Conservation (phyloP, 2,113 vertebrate species). For the Tragelaphus buxtoni region DNA sequence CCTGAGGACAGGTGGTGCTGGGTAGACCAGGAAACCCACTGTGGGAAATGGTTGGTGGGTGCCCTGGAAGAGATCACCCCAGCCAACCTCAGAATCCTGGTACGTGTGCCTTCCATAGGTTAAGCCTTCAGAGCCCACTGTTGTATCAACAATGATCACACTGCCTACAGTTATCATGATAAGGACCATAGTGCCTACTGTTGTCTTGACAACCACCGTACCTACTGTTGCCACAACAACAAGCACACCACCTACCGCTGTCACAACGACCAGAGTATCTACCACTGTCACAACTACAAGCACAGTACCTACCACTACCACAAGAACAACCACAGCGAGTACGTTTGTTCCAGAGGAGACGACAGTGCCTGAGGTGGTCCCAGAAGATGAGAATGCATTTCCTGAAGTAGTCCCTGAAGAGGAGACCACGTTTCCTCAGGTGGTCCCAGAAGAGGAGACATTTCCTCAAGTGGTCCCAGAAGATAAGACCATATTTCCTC, state of each 20-base stretch:
- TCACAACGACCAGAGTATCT: too few relatives aligned
- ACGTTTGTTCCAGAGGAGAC: background rate
- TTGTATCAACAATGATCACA: background rate
- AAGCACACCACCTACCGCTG: background rate
- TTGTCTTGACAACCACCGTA: background rate
- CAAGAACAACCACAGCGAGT: fast-evolving
- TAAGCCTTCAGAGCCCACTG: background rate
- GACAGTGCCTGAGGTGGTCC: background rate
- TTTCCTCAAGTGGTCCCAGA: background rate
- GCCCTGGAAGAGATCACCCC: background rate
- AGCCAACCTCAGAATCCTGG: background rate
- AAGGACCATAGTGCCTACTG: background rate
- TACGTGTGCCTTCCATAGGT: background rate
- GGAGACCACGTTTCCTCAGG: fast-evolving
- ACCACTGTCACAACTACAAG: background rate
- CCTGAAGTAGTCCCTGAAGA: background rate
- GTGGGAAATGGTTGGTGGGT: background rate
- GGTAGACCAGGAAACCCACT: background rate
- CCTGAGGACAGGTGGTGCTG: fast-evolving
- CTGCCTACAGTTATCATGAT: background rate
- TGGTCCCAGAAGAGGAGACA: too few relatives aligned
- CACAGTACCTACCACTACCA: background rate
- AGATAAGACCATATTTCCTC: fast-evolving
- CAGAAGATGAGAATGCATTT: background rate
- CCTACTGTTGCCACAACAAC: background rate